These are phyloP conservation scores for Ennomos fuscantarius DNA, from an alignment of 2,888 invertebrate species.

Conservation along the genomic window DNA sequence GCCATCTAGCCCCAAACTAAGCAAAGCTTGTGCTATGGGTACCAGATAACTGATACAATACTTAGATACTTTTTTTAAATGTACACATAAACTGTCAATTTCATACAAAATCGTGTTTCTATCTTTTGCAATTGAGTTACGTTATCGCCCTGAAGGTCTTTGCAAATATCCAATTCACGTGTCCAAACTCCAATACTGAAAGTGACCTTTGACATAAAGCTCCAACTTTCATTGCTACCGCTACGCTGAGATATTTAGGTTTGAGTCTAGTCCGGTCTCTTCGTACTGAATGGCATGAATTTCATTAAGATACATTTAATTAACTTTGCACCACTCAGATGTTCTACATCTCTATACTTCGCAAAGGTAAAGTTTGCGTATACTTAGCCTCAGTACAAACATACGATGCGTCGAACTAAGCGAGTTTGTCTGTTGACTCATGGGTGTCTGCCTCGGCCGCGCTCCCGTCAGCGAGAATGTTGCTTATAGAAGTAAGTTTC, in stretches of 20 bases:
- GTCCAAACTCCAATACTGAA: conserved; percentile 21
- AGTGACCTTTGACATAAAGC: conserved; percentile 12
- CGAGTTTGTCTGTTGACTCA: conserved; percentile 70
- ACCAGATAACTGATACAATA: too few species aligned
- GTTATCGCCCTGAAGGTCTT: conserved; percentile 15
- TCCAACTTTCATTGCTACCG: conserved; percentile 4
- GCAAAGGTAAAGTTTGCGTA: conserved; percentile 64
- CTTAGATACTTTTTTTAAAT: too few species aligned
- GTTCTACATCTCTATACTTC: conserved; percentile 61
- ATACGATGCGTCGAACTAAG: conserved; percentile 65
- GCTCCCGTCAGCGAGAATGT: conserved; percentile 32
- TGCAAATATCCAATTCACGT: conserved; percentile 27
- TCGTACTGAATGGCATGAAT: conserved; percentile 47
- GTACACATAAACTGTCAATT: too few species aligned
- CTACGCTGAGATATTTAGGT: background rate
- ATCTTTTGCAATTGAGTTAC: too few species aligned
- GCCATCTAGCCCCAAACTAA: too few species aligned
- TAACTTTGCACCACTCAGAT: conserved; percentile 60
- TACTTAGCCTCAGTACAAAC: conserved; percentile 62
- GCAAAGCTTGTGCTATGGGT: too few species aligned
- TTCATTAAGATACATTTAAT: conserved; percentile 57
- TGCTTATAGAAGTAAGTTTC: conserved; percentile 58
- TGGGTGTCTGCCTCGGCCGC: conserved; percentile 35
- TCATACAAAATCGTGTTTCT: too few species aligned
- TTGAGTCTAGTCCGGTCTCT: background rate